Evolutionary conservation across 2,113 vertebrate species (phyloP), one percentile per base, ranked within the genome.

Genomic region (Catharus bicknelli): DNA sequence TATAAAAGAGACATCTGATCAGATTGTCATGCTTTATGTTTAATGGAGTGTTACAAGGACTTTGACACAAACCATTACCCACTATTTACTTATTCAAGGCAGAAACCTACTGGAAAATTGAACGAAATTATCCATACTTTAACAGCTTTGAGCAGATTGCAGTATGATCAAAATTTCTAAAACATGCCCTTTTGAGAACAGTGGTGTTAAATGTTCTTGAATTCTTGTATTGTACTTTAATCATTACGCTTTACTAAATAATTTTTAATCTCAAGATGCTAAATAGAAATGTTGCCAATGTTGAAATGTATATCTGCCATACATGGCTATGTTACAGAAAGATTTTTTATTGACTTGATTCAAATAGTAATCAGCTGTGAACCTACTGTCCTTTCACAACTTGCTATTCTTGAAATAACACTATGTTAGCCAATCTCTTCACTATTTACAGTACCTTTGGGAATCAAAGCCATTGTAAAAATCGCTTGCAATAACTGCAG

Each of bases 21-120:
- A 97, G 98, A 98, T 98, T 98, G 98, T 98, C 98, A 98, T 97
- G 96, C 97, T 98, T 98, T 96, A 74, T 98, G 98, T 97, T 98
- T 99, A 99, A 99, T 99, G 98, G 98, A 98, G 98, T 98, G 98
- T 98, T 98, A 97, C 98, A 97, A 96, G 98, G 97, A 98, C 97
- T 98, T 98, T 98, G 98, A 98, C 98, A 99, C 98, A 98, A 99
- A 96, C 98, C 98, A 98, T 99, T 99, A 99, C 98, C 98, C 97
- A 96, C 97, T 98, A 98, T 99, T 99, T 98, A 99, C 98, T 99
- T 98, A 98, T 98, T 97, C 96, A 97, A 97, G 96, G 96, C 96
- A 97, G 96, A 97, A 97, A 97, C 96, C 93, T 96, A 96, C 97
- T 97, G 96, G 96, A 97, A 97, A 98, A 98, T 98, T 98, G 97